A percentile compares a stretch with the other conserved stretches of the same genome.
These are phyloP conservation scores for Myzus persicae DNA, from an alignment of 1,140 invertebrate species.

Conservation along the genomic window DNA sequence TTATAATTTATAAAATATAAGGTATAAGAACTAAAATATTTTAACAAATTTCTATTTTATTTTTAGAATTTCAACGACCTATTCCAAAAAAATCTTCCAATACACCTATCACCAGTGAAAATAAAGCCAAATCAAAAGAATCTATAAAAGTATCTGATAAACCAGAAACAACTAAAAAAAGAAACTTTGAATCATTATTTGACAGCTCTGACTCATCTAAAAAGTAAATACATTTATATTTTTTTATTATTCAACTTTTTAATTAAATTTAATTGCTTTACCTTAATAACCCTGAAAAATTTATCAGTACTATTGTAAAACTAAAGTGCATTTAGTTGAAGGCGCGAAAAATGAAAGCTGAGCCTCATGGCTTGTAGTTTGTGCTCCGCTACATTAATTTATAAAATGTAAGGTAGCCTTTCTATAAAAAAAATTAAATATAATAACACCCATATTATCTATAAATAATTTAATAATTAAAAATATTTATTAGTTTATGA, in stretches of 20 bases:
- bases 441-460: no score
- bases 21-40: background rate
- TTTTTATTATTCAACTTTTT: background rate
- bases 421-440: no score
- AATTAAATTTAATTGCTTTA: no score
- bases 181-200: slow-evolving; percentile 46
- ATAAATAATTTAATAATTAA: no score
- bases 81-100: slow-evolving; percentile 3
- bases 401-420: no score
- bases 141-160: background rate
- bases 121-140: slow-evolving; percentile 46
- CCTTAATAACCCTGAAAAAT: no score
- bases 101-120: slow-evolving; percentile 14
- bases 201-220: background rate
- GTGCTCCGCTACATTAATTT: no score
- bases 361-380: no score
- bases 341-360: no score
- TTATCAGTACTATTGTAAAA: no score
- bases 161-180: slow-evolving; percentile 34
- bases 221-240: slow-evolving; percentile 15
- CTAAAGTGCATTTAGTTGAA: no score
- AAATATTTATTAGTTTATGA: no score
- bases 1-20: background rate
- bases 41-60: background rate
- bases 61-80: slow-evolving; percentile 52